Conservation (phyloP, 1,140 invertebrate species). For the Pseudomyrmex pallidus region DNA sequence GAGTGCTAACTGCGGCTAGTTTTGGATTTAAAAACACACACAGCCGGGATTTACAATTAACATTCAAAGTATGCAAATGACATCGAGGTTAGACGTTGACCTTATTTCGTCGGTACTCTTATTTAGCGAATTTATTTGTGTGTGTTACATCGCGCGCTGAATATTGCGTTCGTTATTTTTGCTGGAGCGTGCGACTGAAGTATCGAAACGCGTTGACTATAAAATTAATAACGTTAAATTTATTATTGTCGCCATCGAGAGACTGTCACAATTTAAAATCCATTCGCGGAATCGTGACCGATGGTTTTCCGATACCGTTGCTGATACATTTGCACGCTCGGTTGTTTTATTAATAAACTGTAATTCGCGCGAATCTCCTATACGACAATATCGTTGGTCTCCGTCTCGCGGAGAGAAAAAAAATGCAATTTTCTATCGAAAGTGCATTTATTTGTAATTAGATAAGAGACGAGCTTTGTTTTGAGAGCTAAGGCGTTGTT, state of each 20-base stretch:
- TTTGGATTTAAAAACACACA: not conserved
- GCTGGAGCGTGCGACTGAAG: not conserved
- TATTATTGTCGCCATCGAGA: constrained; percentile 31
- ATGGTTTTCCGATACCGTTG: constrained; percentile 49
- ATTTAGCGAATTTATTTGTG: constrained; percentile 47
- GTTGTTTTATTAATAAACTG: constrained; percentile 50
- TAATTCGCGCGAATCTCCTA: constrained; percentile 44
- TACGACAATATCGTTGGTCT: constrained; percentile 1
- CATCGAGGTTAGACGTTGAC: not conserved
- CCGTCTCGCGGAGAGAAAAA: not conserved
- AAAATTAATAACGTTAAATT: constrained; percentile 44
- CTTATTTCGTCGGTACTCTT: constrained; percentile 6
- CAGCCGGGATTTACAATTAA: not conserved
- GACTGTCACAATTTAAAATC: constrained; percentile 40
- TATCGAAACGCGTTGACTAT: constrained; percentile 6
- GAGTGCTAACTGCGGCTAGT: no score
- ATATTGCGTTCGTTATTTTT: not conserved
- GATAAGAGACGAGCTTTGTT: constrained; percentile 3
- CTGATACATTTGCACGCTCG: constrained; percentile 48
- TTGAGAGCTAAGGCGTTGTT: not conserved
- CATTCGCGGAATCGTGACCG: constrained; percentile 22
- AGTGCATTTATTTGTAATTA: constrained; percentile 31
- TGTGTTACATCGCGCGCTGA: not conserved
- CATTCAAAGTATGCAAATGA: not conserved
- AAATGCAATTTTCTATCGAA: constrained; percentile 25